Conservation (phyloP, 2,888 invertebrate genomes). For the Amphipoea lucens region DNA sequence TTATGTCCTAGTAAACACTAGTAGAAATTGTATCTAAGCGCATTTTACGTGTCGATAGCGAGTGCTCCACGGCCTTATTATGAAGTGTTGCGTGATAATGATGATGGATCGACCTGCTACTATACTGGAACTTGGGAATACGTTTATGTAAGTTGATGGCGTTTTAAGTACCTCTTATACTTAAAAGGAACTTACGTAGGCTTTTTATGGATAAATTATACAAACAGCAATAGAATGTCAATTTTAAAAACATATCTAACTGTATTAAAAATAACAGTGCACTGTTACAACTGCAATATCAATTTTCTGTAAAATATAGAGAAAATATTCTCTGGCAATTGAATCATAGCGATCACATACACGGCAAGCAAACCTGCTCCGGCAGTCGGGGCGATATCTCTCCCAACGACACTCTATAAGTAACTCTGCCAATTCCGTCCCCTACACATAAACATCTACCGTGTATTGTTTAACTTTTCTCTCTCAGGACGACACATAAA, state of each 20-base stretch:
- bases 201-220: not conserved
- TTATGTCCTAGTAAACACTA: slow-evolving; percentile 81
- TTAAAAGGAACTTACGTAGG: not conserved
- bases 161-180: slow-evolving; percentile 45
- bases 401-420: slow-evolving; percentile 57
- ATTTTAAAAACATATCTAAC: slow-evolving; percentile 7
- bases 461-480: slow-evolving; percentile 82
- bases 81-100: slow-evolving; percentile 51
- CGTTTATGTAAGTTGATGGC: slow-evolving; percentile 48
- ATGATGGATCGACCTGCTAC: slow-evolving; percentile 51
- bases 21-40: slow-evolving; percentile 69
- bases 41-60: slow-evolving; percentile 57
- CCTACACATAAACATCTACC: slow-evolving; percentile 72
- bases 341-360: slow-evolving; percentile 61
- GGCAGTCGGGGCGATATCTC: slow-evolving; percentile 49
- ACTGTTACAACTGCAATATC: slow-evolving; percentile 58
- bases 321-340: slow-evolving; percentile 64
- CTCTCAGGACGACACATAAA: slow-evolving; percentile 79
- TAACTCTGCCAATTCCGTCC: slow-evolving; percentile 71
- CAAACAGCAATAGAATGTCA: not conserved
- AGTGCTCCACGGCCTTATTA: slow-evolving; percentile 37
- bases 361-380: slow-evolving; percentile 43
- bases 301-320: slow-evolving; percentile 61
- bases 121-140: slow-evolving; percentile 17
- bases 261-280: slow-evolving; percentile 14